Evolutionary conservation across 2,797 vertebrate species (phyloP), one percentile per base, ranked within the genome.

Genomic region (Eupleurogrammus muticus): DNA sequence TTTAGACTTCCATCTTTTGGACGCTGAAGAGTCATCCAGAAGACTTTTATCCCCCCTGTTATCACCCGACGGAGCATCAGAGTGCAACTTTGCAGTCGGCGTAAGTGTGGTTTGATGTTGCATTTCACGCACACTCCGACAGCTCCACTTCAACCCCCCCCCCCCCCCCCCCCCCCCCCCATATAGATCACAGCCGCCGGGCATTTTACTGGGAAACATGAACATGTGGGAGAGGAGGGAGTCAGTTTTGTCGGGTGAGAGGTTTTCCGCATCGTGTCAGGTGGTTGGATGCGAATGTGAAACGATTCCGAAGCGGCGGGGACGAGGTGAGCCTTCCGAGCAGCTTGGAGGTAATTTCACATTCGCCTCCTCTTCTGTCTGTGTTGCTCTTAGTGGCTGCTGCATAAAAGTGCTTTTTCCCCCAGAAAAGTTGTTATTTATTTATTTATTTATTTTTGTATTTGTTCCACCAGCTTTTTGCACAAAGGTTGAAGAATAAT

Each of bases 51-150:
- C n/a, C n/a, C n/a, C n/a, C n/a, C n/a, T n/a, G n/a, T n/a, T n/a
- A n/a, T n/a, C 65, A 47, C 38, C 66, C 58, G 53, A 70, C 64
- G 48, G 67, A 76, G 46, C 70, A 85, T 83, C 72, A 83, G 44
- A 75, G 78, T 14, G 48, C 51, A 76, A 64, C 65, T 71, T 66
- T 72, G 61, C 48, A 1, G 20, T 70, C 21, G 66, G 70, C 54
- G 50, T 54, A 67, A 74, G 40, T 20, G 42, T n/a, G 50, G 73
- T 81, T 89, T 85, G 88, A 89, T 82, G 77, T 75, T 79, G 54
- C 49, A 70, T 73, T 74, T 73, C 54, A 76, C 61, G 56, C 77
- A 70, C 67, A 78, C 51, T 70, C 23, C 38, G 74, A 47, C 57
- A 58, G 60, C 70, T 70, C 64, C 20, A 28, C 64, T 74, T 80